These are phyloP conservation scores for Odiellus spinosus DNA, from an alignment of 2,888 invertebrate genomes.

Conservation along the genomic window DNA sequence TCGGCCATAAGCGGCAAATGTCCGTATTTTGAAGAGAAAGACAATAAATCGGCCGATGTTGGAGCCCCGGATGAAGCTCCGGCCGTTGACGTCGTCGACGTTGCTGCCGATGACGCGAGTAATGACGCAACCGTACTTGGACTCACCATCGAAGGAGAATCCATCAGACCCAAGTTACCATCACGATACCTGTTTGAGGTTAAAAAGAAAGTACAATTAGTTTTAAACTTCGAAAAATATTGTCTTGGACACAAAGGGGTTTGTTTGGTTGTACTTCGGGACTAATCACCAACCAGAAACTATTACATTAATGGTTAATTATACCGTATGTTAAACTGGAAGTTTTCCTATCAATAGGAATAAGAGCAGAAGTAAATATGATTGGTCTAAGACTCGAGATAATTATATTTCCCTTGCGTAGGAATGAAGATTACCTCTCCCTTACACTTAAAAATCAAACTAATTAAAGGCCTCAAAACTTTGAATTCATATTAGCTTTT, in stretches of 20 bases:
- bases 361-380: too few species aligned
- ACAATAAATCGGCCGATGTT: neutral
- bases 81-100: neutral
- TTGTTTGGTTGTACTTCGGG: neutral
- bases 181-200: conserved; percentile 12
- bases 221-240: neutral
- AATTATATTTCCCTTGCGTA: too few species aligned
- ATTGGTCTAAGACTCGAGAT: too few species aligned
- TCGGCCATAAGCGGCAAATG: too few species aligned
- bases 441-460: too few species aligned
- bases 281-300: neutral
- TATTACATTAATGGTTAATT: too few species aligned
- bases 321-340: too few species aligned
- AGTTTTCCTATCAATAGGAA: too few species aligned
- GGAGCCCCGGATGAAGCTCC: neutral
- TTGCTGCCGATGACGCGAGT: neutral
- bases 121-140: conserved; percentile 14
- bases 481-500: too few species aligned
- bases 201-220: neutral
- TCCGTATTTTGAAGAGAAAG: neutral
- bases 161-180: conserved; percentile 13
- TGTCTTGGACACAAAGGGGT: neutral
- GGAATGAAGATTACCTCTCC: too few species aligned
- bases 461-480: too few species aligned
- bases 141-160: conserved; percentile 16